A percentile compares a stretch with the other conserved stretches of the same genome.
Conservation (phyloP, 2,888 invertebrate genomes). For the Abrostola tripartita region DNA sequence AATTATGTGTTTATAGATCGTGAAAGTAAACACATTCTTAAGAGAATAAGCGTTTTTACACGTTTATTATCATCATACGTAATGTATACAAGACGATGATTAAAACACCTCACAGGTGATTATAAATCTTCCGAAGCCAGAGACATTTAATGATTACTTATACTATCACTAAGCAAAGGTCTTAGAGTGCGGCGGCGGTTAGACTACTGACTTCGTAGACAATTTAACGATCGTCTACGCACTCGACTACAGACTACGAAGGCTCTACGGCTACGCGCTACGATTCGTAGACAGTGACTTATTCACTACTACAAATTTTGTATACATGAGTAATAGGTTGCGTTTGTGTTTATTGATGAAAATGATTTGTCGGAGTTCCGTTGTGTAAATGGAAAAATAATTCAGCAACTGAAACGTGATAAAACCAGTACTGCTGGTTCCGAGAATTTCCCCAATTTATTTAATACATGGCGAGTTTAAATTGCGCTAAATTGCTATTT, state of each 20-base stretch:
- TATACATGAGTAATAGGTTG: too few relatives aligned
- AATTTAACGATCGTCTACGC: slow-evolving; percentile 20
- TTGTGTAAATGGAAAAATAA: slow-evolving; percentile 4
- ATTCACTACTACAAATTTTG: neutral
- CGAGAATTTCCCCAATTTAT: slow-evolving; percentile 17
- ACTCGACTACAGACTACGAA: slow-evolving; percentile 38
- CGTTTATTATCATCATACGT: neutral
- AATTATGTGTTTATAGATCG: neutral
- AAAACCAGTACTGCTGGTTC: slow-evolving; percentile 14
- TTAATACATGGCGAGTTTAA: neutral
- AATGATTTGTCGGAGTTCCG: too few relatives aligned
- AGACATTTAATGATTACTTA: too few relatives aligned
- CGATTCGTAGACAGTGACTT: slow-evolving; percentile 23
- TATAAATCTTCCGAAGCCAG: too few relatives aligned
- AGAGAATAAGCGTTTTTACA: too few relatives aligned
- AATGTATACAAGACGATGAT: neutral
- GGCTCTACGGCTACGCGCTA: slow-evolving; percentile 47
- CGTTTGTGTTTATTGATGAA: too few relatives aligned
- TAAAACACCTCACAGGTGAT: neutral
- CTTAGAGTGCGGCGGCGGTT: too few relatives aligned
- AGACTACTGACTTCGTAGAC: slow-evolving; percentile 17
- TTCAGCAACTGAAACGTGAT: neutral
- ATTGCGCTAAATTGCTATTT: slow-evolving; percentile 2
- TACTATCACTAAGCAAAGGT: too few relatives aligned
- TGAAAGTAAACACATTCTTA: too few relatives aligned